These are phyloP conservation scores for Orthonychiurus folsomi DNA, from an alignment of 2,888 invertebrate species.

Conservation along the genomic window DNA sequence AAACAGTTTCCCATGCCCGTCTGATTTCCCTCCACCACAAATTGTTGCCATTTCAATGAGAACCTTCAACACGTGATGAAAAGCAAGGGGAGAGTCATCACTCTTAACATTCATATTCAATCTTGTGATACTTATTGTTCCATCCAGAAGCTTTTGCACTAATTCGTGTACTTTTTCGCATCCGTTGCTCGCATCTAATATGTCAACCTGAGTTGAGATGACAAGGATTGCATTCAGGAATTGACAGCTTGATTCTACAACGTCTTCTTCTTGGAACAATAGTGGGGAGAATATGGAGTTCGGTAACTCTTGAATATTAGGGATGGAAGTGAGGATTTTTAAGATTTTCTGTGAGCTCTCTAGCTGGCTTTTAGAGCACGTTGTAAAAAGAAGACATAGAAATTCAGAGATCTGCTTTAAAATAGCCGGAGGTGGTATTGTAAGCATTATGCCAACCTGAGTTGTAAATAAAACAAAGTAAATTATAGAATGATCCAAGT, in stretches of 20 bases:
- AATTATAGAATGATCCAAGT: no score
- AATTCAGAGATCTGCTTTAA: no score
- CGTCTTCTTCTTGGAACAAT: conserved; percentile 26
- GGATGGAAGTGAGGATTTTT: not conserved
- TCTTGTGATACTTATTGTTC: not conserved
- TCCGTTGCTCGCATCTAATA: conserved; percentile 2
- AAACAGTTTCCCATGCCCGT: conserved; percentile 34
- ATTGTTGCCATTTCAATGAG: conserved; percentile 35
- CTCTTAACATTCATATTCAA: not conserved
- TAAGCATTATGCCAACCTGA: not conserved
- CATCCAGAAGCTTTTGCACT: not conserved
- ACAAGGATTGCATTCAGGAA: conserved; percentile 24
- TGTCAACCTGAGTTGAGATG: not conserved
- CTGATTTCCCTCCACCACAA: conserved; percentile 25
- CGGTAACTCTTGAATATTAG: not conserved
- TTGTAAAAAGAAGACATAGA: no score
- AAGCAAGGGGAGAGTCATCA: not conserved
- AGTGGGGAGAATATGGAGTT: conserved; percentile 21
- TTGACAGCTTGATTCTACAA: conserved; percentile 29
- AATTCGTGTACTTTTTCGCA: not conserved
- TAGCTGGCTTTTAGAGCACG: no score
- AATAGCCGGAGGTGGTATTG: no score
- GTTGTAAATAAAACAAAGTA: not conserved
- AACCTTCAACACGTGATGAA: conserved; percentile 21
- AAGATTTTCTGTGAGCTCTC: not conserved